Base-by-base conservation (phyloP, 2,113 vertebrate genomes). In the Cephalopholis sonnerati region DNA sequence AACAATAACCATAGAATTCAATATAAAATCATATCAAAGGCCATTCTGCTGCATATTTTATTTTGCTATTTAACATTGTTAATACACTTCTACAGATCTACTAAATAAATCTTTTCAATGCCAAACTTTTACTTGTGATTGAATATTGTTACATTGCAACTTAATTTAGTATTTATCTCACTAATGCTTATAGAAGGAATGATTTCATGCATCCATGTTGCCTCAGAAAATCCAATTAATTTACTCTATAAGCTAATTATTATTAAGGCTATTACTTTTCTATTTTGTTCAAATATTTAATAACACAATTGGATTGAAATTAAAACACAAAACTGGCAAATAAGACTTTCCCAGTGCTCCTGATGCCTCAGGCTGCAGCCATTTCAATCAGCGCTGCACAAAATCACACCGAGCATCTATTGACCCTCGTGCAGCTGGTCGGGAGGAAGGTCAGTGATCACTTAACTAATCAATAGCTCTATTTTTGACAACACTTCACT, bases 401-500 rank as follows among this genome's bases (percentile, higher is more conserved):
- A 10, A 36, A 50, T 32, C 41, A 67, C 3, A 66, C 1, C n/a
- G 2, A 54, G 8, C 39, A 9, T 29, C 12, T n/a, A 32, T 27
- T 32, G 71, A 71, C 22, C 24, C 25, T 32, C 25, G 5, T 51
- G 50, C 51, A 50, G 44, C 72, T 8, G 55, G 10, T 62, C 2
- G 0, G 29, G 8, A 5, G 59, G 24, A 74, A 86, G 83, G 39
- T 75, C 77, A 54, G 12, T 13, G 51, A 58, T 39, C 81, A 79
- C 50, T 67, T 63, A 62, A 27, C 70, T 66, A 1, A 91, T 91
- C 84, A 62, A 77, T 69, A 29, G 16, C 4, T 65, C 76, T 74
- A 80, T 83, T 83, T 81, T 29, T 55, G 17, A 65, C 36, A 12
- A 10, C n/a, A 24, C 48, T 58, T n/a, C 9, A 2, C 25, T 69